Evolutionary conservation across 2,113 vertebrate species (phyloP).

Genomic region (Glaucomys volans): DNA sequence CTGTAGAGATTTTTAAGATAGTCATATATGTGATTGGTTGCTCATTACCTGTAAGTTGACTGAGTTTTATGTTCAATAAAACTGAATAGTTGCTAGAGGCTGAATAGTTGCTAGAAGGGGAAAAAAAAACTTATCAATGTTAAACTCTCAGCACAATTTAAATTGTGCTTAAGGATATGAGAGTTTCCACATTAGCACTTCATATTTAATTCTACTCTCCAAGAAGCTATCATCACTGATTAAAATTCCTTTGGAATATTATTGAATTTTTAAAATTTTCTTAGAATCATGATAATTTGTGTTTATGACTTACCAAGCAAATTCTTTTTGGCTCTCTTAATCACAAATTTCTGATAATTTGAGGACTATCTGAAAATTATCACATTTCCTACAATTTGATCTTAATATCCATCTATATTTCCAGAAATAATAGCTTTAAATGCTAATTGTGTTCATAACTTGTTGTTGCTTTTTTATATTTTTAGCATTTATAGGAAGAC

Average conservation of each 20-base stretch:
- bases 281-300: slow-evolving; percentile 29
- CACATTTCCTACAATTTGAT: neutral
- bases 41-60: neutral
- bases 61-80: slow-evolving; percentile 20
- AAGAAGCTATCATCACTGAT: slow-evolving; percentile 32
- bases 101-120: neutral
- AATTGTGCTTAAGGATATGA: neutral
- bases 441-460: neutral
- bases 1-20: neutral
- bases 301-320: neutral
- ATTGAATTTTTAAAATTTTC: slow-evolving; percentile 14
- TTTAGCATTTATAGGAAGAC: neutral
- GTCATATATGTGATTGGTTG: neutral
- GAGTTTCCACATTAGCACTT: slow-evolving; percentile 17
- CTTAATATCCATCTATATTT: neutral
- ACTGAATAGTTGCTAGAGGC: neutral
- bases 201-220: neutral
- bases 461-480: neutral
- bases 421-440: neutral
- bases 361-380: slow-evolving; percentile 3
- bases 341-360: neutral
- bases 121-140: slow-evolving; percentile 5
- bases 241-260: slow-evolving; percentile 56
- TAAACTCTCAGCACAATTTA: slow-evolving; percentile 15
- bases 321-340: neutral